These are phyloP conservation scores for Pygmarrhopalites habei DNA, from an alignment of 1,140 invertebrate genomes.

Conservation along the genomic window DNA sequence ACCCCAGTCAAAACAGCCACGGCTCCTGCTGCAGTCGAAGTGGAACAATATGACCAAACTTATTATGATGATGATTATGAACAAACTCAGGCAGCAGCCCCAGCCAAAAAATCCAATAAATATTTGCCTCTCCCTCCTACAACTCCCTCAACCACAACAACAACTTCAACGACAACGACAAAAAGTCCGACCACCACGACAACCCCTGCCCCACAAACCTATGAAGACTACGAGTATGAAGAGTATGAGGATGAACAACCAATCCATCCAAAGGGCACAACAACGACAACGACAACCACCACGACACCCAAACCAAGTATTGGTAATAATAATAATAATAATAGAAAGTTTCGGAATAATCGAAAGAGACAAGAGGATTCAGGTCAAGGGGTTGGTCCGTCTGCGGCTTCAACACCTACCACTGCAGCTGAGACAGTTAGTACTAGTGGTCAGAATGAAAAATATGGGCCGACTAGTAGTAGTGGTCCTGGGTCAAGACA, in stretches of 20 bases:
- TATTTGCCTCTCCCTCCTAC: constrained; percentile 32
- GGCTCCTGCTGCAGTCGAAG: constrained; percentile 24
- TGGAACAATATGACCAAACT: constrained; percentile 20
- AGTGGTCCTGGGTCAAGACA: not conserved
- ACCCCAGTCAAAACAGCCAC: constrained; percentile 19
- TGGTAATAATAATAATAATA: constrained; percentile 8
- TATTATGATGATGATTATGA: constrained; percentile 26
- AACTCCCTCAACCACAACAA: constrained; percentile 37
- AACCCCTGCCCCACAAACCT: constrained; percentile 9
- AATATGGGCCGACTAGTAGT: not conserved
- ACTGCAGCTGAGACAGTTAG: too few species aligned
- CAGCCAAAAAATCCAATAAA: constrained; percentile 16
- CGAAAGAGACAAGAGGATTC: not conserved
- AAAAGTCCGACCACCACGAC: constrained; percentile 17
- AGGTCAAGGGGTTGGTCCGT: not conserved
- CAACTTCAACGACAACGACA: constrained; percentile 18
- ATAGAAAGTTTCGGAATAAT: not conserved
- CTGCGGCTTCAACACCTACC: not conserved
- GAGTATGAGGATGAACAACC: constrained; percentile 17
- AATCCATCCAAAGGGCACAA: too few species aligned
- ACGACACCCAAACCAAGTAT: constrained; percentile 2
- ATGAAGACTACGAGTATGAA: constrained; percentile 27
- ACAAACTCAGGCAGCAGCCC: constrained; percentile 1
- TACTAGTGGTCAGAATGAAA: not conserved
- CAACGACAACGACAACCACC: constrained; percentile 1